Percentiles rank a stretch among this genome's conserved stretches.
Conservation (phyloP, 2,797 vertebrate genomes). For the Spinibarbus caldwelli region DNA sequence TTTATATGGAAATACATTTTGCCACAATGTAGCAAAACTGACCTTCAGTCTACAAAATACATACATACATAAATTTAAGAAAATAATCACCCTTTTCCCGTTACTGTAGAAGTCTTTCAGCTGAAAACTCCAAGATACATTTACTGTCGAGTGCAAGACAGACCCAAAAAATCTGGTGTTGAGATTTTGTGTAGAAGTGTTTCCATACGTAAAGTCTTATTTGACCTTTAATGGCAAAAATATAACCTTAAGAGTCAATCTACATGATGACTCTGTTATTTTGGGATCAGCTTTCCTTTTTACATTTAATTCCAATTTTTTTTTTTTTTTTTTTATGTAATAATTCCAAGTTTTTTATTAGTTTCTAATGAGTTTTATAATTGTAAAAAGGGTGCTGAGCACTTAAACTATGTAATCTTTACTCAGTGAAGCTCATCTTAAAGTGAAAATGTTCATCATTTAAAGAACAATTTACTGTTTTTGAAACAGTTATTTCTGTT, state of each 20-base stretch:
- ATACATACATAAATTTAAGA: too few species aligned
- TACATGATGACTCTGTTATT: conserved; percentile 7
- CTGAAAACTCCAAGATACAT: not conserved
- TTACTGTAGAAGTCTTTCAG: not conserved
- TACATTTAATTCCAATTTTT: conserved; percentile 2
- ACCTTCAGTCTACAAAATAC: not conserved
- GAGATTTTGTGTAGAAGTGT: conserved; percentile 4
- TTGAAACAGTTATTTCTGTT: conserved; percentile 7
- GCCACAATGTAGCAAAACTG: not conserved
- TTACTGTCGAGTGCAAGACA: not conserved
- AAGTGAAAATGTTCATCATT: conserved; percentile 62
- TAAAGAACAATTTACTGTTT: conserved; percentile 50
- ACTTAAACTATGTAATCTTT: conserved; percentile 61
- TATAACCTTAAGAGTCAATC: not conserved
- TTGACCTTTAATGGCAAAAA: conserved; percentile 39
- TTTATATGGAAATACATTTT: not conserved
- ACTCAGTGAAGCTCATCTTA: conserved; percentile 58
- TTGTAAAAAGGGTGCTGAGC: conserved; percentile 75
- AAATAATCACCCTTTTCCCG: not conserved
- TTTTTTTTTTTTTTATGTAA: too few species aligned
- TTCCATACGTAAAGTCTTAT: conserved; percentile 16
- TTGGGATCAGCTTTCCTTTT: conserved; percentile 24
- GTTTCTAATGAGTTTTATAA: conserved; percentile 51
- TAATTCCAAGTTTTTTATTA: conserved; percentile 38
- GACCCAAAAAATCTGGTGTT: not conserved